Conservation (phyloP, 2,797 vertebrate species). For the Sebastiscus tertius region DNA sequence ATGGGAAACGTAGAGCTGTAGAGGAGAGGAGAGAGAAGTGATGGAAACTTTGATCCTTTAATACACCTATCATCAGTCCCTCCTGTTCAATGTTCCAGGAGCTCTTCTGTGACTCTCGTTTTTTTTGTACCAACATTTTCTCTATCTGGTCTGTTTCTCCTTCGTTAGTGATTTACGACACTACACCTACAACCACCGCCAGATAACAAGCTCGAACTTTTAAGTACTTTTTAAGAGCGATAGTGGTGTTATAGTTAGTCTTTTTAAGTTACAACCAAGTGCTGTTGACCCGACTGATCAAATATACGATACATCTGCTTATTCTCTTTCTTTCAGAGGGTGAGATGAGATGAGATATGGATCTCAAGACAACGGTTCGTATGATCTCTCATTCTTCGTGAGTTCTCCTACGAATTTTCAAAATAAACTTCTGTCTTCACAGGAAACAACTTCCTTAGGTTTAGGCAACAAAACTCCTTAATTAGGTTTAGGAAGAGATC, state of each 20-base stretch:
- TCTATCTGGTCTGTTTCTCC: not conserved
- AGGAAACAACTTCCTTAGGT: accelerated
- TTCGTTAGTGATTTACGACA: not conserved
- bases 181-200: too few relatives aligned
- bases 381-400: too few relatives aligned
- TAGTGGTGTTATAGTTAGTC: too few relatives aligned
- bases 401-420: too few relatives aligned
- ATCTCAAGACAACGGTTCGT: too few relatives aligned
- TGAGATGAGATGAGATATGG: not conserved
- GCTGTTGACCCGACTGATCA: too few relatives aligned
- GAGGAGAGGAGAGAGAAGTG: not conserved
- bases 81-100: not conserved
- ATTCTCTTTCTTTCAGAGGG: not conserved
- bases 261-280: not conserved
- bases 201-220: too few relatives aligned
- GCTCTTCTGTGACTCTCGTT: not conserved
- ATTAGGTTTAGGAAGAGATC: too few relatives aligned
- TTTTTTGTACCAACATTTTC: not conserved
- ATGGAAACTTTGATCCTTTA: not conserved
- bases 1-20: not conserved
- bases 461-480: too few relatives aligned
- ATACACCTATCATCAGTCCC: not conserved
- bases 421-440: too few relatives aligned
- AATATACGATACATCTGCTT: not conserved
- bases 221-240: too few relatives aligned